A percentile compares a stretch with the other conserved stretches of the same genome.
phyloP scores from a whole-genome alignment of 2,113 vertebrate species.

The Probosciger aterrimus region DNA sequence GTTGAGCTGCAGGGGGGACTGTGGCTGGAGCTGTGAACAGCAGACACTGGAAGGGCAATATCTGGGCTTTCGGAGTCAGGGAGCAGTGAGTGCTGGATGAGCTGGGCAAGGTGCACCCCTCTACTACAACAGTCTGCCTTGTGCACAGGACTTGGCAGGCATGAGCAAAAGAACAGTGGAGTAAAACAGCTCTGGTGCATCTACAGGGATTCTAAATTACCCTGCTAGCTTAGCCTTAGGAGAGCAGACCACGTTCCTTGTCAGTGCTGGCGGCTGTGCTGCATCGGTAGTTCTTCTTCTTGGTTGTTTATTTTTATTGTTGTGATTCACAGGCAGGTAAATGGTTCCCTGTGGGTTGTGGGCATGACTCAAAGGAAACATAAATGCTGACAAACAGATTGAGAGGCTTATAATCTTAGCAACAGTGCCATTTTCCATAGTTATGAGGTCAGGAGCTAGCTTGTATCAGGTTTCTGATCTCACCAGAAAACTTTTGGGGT shows the following conservation, averaged over 20 bases:
- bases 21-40: background rate
- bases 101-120: rapidly evolving
- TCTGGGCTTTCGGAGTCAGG: rapidly evolving
- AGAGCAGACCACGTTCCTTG: background rate
- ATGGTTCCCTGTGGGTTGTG: background rate
- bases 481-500: background rate
- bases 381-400: background rate
- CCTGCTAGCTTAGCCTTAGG: background rate
- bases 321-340: background rate
- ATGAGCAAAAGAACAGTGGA: rapidly evolving
- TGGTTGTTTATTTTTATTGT: background rate
- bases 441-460: rapidly evolving
- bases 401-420: background rate
- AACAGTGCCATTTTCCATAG: background rate
- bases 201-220: background rate
- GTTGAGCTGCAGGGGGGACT: rapidly evolving
- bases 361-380: background rate
- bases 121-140: rapidly evolving
- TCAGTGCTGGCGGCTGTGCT: rapidly evolving
- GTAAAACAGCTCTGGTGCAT: background rate
- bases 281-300: rapidly evolving
- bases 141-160: rapidly evolving
- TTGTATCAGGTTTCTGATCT: background rate
- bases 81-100: background rate
- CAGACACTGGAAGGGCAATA: background rate